Evolutionary conservation across 2,113 vertebrate genomes (phyloP), one percentile per base, ranked within the genome.

Genomic region (Chrysemys picta): DNA sequence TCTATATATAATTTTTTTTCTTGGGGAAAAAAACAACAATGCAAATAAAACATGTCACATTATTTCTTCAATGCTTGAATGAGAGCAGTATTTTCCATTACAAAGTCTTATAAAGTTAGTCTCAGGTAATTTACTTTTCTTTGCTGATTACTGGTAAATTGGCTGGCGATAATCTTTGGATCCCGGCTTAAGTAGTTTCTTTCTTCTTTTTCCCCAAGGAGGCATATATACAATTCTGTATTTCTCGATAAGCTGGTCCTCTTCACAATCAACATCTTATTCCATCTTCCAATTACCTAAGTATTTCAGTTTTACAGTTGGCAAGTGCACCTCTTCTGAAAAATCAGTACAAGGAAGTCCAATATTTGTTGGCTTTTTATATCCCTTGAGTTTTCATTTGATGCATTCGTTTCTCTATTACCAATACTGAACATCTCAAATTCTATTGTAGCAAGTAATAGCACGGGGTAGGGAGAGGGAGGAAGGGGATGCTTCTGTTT

Each of bases 341-440:
- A 42, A 8, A 21, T 57, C 27, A 29, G 5, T 4, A 10, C 57
- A 21, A 59, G 27, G 17, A 80, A 91, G 13, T 29, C 52, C 24
- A 85, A n/a, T 0, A 2, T 5, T 0, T 50, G 75, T 87, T 45
- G 22, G 0, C 7, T 17, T 80, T 42, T 84, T 14, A 0, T 0
- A 1, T 0, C 35, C 31, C 16, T 38, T 27, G n/a, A 24, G 56
- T 50, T 31, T 38, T 24, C 45, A 53, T 0, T 0, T 1, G 31
- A 76, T 72, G 1, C 17, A 12, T 50, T 10, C 8, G 38, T 90
- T 87, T 54, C 14, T 27, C 16, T 29, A 3, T 62, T 47, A 24
- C 57, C 5, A 0, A 1, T 35, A 42, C 22, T 16, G 72, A 5
- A 21, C 3, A 56, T 76, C 42, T 76, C 22, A 45, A 25, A 47